Base-by-base conservation (phyloP, 92 coral and sea anemone species). In the Epizoanthus stellaris region DNA sequence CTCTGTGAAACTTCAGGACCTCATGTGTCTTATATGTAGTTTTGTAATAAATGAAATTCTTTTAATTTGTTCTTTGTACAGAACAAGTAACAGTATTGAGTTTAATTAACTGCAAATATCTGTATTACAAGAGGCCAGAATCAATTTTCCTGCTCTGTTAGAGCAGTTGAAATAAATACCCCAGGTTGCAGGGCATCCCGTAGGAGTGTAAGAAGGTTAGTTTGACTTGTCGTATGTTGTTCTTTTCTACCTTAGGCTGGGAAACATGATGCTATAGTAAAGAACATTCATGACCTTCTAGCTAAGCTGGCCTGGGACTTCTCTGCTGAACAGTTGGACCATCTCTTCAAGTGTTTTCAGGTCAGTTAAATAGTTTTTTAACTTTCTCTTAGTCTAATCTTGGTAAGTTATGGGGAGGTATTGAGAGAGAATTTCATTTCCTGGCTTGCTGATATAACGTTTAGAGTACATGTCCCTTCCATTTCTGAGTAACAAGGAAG, bases 291-390 rank as follows among this genome's bases (percentile, higher is more conserved):
- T 84, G 99, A 96, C 62, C 93, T 96, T 3, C 80, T 96, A 85
- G 99, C 99, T 43, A 96, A 96, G 63, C 88, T 96, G 62, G 99
- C 99, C 6, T 96, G 99, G 99, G 99, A 96, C 85, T 96, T 96
- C 86, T 96, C 99, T 42, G 97, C 99, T 3, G 99, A 96, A 47
- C 99, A 96, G 73, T 85, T 96, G 42, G 99, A 96, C 84, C 99
- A 96, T 64, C 94, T 96, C 52, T 96, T 96, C 85, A 93, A 95
- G 54, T 93, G 99, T 62, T 96, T 96, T 59, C 99, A 96, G 98
- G 99, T 96, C 72, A 52, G 84, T 73, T n/a, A n/a, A 21, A 7
- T 2, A 16, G 34, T 30, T 30, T 30, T 30, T 30, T 0, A 30
- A 30, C 34, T 30, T 30, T 30, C 34, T 16, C 0, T 20, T 4